Evolutionary conservation across 1,140 invertebrate species (phyloP).

Genomic region (Zaprionus nigranus): DNA sequence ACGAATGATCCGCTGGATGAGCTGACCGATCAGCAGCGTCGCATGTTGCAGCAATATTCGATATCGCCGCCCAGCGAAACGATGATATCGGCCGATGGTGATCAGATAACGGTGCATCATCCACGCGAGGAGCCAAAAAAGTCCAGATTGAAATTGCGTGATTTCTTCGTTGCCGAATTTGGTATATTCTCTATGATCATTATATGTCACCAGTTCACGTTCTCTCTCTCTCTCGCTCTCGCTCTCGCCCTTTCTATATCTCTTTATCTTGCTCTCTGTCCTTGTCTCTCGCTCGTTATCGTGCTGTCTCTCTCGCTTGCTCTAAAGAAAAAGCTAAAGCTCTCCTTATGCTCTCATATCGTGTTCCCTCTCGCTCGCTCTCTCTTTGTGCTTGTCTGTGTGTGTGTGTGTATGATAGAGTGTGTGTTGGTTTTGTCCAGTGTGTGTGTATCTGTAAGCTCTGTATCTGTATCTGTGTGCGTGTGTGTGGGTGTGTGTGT

Average conservation of each 20-base stretch:
- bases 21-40: conserved; percentile 76
- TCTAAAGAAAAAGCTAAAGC: conserved; percentile 3
- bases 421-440: background rate
- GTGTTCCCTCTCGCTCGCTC: conserved; percentile 9
- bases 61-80: conserved; percentile 82
- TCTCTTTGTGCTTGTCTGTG: conserved; percentile 5
- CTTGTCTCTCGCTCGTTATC: background rate
- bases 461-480: background rate
- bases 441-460: background rate
- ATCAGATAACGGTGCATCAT: conserved; percentile 84
- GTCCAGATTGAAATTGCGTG: conserved; percentile 79
- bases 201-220: conserved; percentile 2
- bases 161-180: conserved; percentile 84
- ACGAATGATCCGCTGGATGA: conserved; percentile 65
- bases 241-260: conserved; percentile 1
- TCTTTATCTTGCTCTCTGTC: conserved; percentile 1
- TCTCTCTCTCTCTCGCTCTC: background rate
- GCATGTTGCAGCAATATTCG: conserved; percentile 76
- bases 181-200: conserved; percentile 56
- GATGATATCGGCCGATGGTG: conserved; percentile 80
- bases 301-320: background rate
- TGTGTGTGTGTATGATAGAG: background rate
- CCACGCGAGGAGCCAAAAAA: conserved; percentile 78
- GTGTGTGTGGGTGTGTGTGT: background rate
- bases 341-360: conserved; percentile 14